Conservation (phyloP, 2,113 vertebrate species). For the human (Homo sapiens) region DNA sequence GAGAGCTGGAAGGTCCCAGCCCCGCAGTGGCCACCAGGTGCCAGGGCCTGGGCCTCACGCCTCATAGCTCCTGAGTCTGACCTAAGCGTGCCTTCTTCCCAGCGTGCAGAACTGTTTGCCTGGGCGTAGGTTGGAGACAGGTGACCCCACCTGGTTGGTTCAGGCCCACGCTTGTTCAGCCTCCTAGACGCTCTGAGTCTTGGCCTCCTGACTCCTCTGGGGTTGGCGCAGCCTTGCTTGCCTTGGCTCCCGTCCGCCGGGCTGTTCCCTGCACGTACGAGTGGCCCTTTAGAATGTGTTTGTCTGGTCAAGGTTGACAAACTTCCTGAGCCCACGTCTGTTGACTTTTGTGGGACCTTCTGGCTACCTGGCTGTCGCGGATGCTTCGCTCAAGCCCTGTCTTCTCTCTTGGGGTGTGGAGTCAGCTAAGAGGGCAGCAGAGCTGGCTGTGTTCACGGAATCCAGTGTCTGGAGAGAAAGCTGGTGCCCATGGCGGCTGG, state of each 20-base stretch:
- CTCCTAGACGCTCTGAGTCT: not conserved
- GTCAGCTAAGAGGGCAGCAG: not conserved
- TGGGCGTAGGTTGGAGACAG: slow-evolving; percentile 46
- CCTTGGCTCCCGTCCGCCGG: not conserved
- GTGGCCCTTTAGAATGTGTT: slow-evolving; percentile 62
- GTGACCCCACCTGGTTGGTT: slow-evolving; percentile 63
- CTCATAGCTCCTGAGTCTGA: not conserved
- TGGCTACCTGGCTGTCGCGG: not conserved
- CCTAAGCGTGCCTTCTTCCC: not conserved
- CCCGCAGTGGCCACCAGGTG: no score
- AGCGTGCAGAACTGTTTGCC: slow-evolving; percentile 41
- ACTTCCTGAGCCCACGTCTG: slow-evolving; percentile 58
- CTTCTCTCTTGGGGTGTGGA: not conserved
- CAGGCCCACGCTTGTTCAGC: slow-evolving; percentile 57
- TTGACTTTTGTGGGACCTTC: slow-evolving; percentile 55
- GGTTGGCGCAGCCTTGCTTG: slow-evolving; percentile 9
- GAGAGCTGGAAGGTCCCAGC: not conserved
- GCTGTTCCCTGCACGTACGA: not conserved
- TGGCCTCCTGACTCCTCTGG: slow-evolving; percentile 21
- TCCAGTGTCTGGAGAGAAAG: not conserved
- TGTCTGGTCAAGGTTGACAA: slow-evolving; percentile 69
- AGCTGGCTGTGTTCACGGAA: not conserved
- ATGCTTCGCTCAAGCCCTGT: not conserved
- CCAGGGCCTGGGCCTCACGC: not conserved
- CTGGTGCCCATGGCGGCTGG: not conserved